Percentiles rank a stretch among this genome's conserved stretches.
These are phyloP conservation scores for Coenonympha glycerion DNA, from an alignment of 2,888 invertebrate species.

Conservation along the genomic window DNA sequence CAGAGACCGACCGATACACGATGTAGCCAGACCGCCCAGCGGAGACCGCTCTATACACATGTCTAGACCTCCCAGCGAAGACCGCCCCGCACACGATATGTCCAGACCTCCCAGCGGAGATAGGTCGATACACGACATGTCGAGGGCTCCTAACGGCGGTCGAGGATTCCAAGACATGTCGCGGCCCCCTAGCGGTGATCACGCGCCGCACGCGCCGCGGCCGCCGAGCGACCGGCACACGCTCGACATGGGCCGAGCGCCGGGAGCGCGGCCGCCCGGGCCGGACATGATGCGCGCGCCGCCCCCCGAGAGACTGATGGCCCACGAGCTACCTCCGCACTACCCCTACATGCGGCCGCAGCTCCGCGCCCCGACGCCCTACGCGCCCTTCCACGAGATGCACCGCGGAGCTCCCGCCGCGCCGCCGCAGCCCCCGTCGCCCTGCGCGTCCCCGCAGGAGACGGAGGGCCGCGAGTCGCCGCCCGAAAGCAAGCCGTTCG, in stretches of 20 bases:
- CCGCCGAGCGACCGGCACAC: conserved; percentile 6
- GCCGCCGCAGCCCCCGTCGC: conserved; percentile 15
- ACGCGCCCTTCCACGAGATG: conserved; percentile 33
- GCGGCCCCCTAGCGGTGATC: conserved; percentile 14
- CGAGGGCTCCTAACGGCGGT: conserved; percentile 8
- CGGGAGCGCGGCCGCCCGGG: conserved; percentile 18
- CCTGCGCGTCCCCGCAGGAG: too few species aligned
- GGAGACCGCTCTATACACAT: background rate
- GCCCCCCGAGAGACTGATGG: conserved; percentile 21
- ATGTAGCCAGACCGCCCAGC: conserved; percentile 11
- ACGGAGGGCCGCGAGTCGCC: conserved; percentile 10
- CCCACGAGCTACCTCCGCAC: conserved; percentile 28
- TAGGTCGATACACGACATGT: conserved; percentile 10
- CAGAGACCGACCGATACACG: conserved; percentile 17
- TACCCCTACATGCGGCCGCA: conserved; percentile 28
- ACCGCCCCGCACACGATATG: conserved; percentile 16
- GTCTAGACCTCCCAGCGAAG: conserved; percentile 11
- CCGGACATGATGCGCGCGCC: conserved; percentile 21
- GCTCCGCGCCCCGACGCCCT: conserved; percentile 27
- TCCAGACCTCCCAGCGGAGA: conserved; percentile 19
- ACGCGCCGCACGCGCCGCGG: conserved; percentile 20
- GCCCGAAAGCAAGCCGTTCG: conserved; percentile 11
- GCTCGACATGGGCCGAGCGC: conserved; percentile 16
- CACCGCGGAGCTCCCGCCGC: conserved; percentile 25
- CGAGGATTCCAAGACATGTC: conserved; percentile 20